phyloP scores from a whole-genome alignment of 2,888 invertebrate genomes.

The Pyrocoelia pectoralis region DNA sequence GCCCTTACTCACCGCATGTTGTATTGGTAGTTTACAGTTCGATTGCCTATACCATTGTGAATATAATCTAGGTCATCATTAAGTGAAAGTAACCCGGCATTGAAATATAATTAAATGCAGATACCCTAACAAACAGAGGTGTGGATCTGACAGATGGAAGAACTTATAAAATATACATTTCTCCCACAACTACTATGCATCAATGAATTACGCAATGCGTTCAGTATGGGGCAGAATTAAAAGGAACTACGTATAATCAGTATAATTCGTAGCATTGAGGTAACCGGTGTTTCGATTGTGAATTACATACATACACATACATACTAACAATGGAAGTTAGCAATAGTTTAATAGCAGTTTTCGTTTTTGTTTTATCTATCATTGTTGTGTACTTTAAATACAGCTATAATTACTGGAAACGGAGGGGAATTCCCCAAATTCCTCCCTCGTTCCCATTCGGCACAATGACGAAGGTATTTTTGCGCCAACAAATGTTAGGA shows the following conservation, averaged over 20 bases:
- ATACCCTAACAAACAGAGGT: not conserved
- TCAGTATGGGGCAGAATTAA: not conserved
- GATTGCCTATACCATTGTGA: not conserved
- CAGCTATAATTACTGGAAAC: conserved; percentile 67
- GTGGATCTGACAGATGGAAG: not conserved
- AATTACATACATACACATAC: too few relatives aligned
- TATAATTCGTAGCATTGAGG: not conserved
- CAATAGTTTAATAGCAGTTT: not conserved
- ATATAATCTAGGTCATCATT: conserved; percentile 1
- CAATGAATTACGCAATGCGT: not conserved
- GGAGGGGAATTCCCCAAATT: conserved; percentile 64
- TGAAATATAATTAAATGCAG: not conserved
- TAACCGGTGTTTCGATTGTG: not conserved
- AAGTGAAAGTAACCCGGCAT: conserved; percentile 3
- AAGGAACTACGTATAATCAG: not conserved
- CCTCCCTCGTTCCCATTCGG: conserved; percentile 71
- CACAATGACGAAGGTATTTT: conserved; percentile 65
- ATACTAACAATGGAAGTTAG: not conserved
- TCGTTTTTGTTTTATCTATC: not conserved
- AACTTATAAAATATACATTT: not conserved
- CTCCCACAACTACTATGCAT: too few relatives aligned
- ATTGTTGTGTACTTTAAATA: conserved; percentile 56
- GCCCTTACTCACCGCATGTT: not conserved
- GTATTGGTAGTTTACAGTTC: not conserved
- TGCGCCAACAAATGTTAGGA: conserved; percentile 67